Base-by-base conservation (phyloP, 2,888 invertebrate species). In the Chloroclystis v-ata region DNA sequence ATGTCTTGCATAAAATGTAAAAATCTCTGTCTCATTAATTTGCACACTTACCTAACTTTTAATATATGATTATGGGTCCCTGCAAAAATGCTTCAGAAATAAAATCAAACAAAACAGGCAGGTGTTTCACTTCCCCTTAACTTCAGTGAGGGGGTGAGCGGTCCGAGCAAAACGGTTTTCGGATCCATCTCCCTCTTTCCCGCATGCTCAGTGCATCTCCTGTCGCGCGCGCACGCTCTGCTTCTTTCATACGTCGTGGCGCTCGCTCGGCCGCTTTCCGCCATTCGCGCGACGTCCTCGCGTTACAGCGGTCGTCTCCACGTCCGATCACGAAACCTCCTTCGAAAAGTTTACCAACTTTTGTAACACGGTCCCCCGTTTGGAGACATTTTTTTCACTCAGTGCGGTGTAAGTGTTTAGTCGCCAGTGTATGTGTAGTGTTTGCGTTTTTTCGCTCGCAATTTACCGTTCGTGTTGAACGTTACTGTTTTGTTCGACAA, bases 381-480 rank as follows among this genome's bases (percentile, higher is more conserved):
- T 68, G 56, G 63, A 71, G 65, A 67, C 57, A 74, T 65, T 68
- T 72, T 35, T 69, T 65, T 63, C 59, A 60, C 56, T 70, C 67
- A 60, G 83, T 84, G 84, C 75, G 75, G 79, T 82, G 81, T 46
- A 61, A 70, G 78, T 78, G 79, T 64, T 69, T 57, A 65, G 64
- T 67, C 62, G 61, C 55, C 55, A 70, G 73, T 77, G 78, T 73
- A 66, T 67, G 73, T 82, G 82, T 75, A 77, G 84, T 84, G 83
- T 68, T 63, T 60, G 59, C 60, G 75, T 72, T 77, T 79, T 75
- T 76, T 75, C 78, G 72, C 74, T 75, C 64, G 65, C 63, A 67
- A 72, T 81, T 78, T 81, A 84, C 82, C 80, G 83, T 83, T 83
- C 74, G 72, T 75, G 74, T 81, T 75, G 82, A 80, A 84, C 83